These are phyloP conservation scores for Dastarcus helophoroides DNA, from an alignment of 2,888 invertebrate genomes.

Conservation along the genomic window DNA sequence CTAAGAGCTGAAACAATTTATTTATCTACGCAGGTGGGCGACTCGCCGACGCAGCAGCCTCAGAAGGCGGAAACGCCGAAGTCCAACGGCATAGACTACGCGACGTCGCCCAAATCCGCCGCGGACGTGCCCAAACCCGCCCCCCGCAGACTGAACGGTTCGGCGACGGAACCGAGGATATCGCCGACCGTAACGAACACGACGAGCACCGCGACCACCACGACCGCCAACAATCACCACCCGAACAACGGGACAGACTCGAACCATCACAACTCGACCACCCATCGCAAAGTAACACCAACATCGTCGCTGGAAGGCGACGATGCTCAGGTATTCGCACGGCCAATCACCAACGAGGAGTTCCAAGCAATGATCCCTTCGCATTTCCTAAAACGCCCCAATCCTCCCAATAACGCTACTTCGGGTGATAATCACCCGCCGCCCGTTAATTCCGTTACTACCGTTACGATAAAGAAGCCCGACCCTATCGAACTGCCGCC, in stretches of 20 bases:
- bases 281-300: constrained; percentile 36
- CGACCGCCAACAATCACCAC: constrained; percentile 10
- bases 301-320: constrained; percentile 41
- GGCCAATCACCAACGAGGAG: constrained; percentile 86
- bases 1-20: too few relatives aligned
- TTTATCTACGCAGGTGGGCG: too few relatives aligned
- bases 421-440: too few relatives aligned
- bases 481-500: constrained; percentile 64
- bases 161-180: constrained; percentile 19
- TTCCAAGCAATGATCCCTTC: constrained; percentile 92
- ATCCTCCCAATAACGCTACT: constrained; percentile 18
- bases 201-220: constrained; percentile 5
- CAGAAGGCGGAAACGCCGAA: constrained; percentile 19
- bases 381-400: constrained; percentile 62
- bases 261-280: constrained; percentile 33
- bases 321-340: constrained; percentile 47
- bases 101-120: constrained; percentile 21
- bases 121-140: constrained; percentile 31
- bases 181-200: constrained; percentile 3
- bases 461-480: constrained; percentile 75
- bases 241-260: constrained; percentile 21
- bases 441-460: constrained; percentile 38
- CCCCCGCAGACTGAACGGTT: constrained; percentile 32
- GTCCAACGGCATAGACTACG: constrained; percentile 30
- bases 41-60: too few relatives aligned